phyloP scores from a whole-genome alignment of 1,140 invertebrate species.

The Psix sp. region DNA sequence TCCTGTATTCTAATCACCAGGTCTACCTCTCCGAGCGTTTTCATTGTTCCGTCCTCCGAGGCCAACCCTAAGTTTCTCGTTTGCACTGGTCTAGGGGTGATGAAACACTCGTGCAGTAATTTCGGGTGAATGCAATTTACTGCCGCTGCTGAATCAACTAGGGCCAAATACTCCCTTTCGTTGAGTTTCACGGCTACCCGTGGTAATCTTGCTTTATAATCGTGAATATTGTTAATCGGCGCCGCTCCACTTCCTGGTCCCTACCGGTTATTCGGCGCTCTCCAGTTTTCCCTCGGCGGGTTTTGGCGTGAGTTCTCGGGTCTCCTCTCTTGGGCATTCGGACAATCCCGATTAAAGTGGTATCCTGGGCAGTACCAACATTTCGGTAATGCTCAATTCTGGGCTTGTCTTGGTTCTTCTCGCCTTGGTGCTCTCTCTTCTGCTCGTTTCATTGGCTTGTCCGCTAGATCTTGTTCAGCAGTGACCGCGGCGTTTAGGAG shows the following conservation, averaged over 20 bases:
- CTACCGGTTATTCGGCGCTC: conserved; percentile 2
- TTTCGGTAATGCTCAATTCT: background rate
- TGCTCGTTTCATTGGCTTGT: background rate
- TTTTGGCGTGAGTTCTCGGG: background rate
- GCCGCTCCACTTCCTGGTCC: background rate
- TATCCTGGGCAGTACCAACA: conserved; percentile 46
- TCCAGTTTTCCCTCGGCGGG: conserved; percentile 30
- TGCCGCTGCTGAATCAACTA: conserved; percentile 7
- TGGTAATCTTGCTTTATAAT: no score
- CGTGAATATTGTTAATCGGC: no score
- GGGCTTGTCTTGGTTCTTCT: background rate
- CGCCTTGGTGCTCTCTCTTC: background rate
- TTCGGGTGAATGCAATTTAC: background rate
- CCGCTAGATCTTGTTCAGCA: conserved; percentile 9
- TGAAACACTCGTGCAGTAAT: background rate
- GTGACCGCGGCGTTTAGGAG: background rate
- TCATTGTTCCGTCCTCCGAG: no score
- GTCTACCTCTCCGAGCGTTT: no score
- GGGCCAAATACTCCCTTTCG: no score
- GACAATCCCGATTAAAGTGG: conserved; percentile 48
- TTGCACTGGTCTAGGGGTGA: no score
- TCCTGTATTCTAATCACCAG: no score
- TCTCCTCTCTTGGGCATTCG: background rate
- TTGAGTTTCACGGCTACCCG: no score
- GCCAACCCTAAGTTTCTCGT: no score